These are phyloP conservation scores for Lithobates pipiens DNA, from an alignment of 2,797 vertebrate genomes.

Conservation along the genomic window DNA sequence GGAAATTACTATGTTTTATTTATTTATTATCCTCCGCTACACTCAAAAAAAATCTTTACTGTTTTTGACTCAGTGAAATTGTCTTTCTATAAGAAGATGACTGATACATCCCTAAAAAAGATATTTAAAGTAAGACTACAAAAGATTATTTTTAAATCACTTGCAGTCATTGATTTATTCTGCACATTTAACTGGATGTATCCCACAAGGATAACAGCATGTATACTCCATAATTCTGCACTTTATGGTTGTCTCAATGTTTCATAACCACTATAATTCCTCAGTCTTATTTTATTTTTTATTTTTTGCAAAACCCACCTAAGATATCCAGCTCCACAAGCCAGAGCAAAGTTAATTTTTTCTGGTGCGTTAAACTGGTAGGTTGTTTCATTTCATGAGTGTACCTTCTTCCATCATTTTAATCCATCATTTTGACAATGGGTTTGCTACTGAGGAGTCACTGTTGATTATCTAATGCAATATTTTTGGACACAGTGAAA, in stretches of 20 bases:
- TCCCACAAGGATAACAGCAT: slow-evolving; percentile 45
- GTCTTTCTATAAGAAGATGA: slow-evolving; percentile 18
- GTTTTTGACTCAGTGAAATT: slow-evolving; percentile 38
- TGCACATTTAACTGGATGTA: slow-evolving; percentile 32
- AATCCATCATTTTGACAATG: slow-evolving; percentile 49
- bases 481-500: slow-evolving; percentile 47
- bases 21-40: slow-evolving; percentile 19
- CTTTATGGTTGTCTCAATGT: slow-evolving; percentile 39
- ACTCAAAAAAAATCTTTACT: slow-evolving; percentile 20
- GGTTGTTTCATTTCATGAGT: slow-evolving; percentile 45
- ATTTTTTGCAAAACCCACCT: slow-evolving; percentile 25
- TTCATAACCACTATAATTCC: slow-evolving; percentile 53
- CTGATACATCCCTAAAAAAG: slow-evolving; percentile 40
- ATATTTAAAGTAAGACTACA: slow-evolving; percentile 40
- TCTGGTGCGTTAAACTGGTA: slow-evolving; percentile 35
- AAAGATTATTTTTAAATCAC: slow-evolving; percentile 50
- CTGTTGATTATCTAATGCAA: slow-evolving; percentile 52
- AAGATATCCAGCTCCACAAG: slow-evolving; percentile 19
- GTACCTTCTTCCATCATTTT: slow-evolving; percentile 42
- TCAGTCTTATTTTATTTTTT: slow-evolving; percentile 27
- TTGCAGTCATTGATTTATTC: slow-evolving; percentile 49
- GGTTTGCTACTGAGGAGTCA: slow-evolving; percentile 26
- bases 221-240: slow-evolving; percentile 49
- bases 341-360: slow-evolving; percentile 42
- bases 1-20: slow-evolving; percentile 3